These are phyloP conservation scores for Nomia melanderi DNA, from an alignment of 1,140 invertebrate species.

Conservation along the genomic window DNA sequence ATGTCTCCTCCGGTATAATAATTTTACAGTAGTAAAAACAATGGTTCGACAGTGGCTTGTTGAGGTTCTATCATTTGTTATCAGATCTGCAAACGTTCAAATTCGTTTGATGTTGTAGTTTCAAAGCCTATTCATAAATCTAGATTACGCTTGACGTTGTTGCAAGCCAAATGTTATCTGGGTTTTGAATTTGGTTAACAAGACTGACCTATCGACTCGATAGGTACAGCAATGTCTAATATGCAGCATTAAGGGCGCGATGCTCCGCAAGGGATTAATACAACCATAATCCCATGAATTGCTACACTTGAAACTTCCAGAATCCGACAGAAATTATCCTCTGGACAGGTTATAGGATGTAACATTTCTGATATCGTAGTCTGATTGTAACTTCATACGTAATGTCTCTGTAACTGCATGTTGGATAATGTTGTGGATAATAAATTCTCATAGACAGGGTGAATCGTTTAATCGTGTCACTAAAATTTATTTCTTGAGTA, in stretches of 20 bases:
- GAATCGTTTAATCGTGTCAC: neutral
- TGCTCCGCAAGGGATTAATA: constrained; percentile 12
- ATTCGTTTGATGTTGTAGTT: too few relatives aligned
- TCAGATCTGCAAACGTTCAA: too few relatives aligned
- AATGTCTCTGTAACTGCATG: too few relatives aligned
- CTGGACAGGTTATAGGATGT: constrained; percentile 27
- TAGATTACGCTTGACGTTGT: too few relatives aligned
- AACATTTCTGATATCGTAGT: neutral
- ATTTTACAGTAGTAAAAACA: too few relatives aligned
- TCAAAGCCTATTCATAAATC: too few relatives aligned
- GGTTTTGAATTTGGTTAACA: neutral
- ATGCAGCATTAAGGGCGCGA: constrained; percentile 8
- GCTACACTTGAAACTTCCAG: constrained; percentile 37
- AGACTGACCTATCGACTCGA: neutral
- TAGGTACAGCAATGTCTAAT: constrained; percentile 4
- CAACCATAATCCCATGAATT: constrained; percentile 37
- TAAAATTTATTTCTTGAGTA: too few relatives aligned
- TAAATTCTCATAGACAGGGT: neutral
- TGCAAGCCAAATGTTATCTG: neutral
- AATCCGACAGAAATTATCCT: constrained; percentile 29
- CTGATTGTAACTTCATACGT: neutral
- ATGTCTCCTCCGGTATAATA: too few relatives aligned
- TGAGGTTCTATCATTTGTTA: too few relatives aligned
- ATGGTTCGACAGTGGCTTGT: too few relatives aligned
- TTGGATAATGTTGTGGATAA: neutral